Base-by-base conservation (phyloP, 2,888 invertebrate genomes). In the Keiferia lycopersicella region DNA sequence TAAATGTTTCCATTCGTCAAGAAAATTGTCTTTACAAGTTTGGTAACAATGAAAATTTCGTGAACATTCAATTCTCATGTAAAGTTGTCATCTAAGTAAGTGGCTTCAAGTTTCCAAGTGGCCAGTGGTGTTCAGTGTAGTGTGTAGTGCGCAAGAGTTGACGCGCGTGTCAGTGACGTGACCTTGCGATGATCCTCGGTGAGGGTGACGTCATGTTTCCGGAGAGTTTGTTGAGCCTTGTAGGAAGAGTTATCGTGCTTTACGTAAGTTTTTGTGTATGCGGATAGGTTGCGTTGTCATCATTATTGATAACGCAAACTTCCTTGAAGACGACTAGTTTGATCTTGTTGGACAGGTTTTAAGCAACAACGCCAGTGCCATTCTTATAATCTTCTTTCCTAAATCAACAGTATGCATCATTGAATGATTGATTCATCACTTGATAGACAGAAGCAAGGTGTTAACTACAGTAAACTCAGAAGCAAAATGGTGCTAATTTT, bases 181-280 rank as follows among this genome's bases (percentile, higher is more conserved):
- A 73, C 84, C 83, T 82, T 79, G 83, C 69, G 65, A 68, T 72
- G 73, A 68, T 74, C 70, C 73, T 74, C 68, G 71, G 73, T 74
- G 73, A 81, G 68, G 71, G 73, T 74, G 73, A 81, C 82, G 80
- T 73, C 75, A 62, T 62, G 75, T 72, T 80, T 77, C 79, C 81
- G 72, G 82, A 82, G 74, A 76, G 70, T 72, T 71, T 81, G 73
- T 68, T 83, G 66, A 72, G 72, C 69, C 71, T 80, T 62, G 73
- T 73, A 65, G 73, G 75, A 66, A 76, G 75, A 73, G 68, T 82
- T 67, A 69, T 78, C 65, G 66, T 78, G 65, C 73, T 80, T 67
- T 82, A 82, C 69, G 80, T 80, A 78, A 81, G 80, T 78, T 34
- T 34, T 4, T 34, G 34, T 34, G 6, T 14, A 8, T 41, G 20